phyloP scores from a whole-genome alignment of 2,113 vertebrate species.

The Nymphicus hollandicus region DNA sequence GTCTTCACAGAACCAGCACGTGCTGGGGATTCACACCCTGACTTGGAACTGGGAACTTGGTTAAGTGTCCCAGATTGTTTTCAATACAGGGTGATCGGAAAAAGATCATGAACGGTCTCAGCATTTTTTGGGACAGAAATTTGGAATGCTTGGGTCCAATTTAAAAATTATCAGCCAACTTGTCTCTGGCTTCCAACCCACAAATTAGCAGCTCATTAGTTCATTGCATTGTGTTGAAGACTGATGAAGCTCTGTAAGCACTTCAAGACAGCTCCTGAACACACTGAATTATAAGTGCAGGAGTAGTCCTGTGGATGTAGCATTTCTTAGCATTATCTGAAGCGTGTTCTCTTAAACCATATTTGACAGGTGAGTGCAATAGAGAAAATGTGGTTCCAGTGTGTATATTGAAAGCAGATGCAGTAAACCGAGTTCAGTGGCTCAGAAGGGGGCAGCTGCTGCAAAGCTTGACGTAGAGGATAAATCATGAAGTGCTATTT shows the following conservation, averaged over 20 bases:
- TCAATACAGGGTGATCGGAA: background rate
- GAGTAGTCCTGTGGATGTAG: background rate
- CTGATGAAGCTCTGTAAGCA: background rate
- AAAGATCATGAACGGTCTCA: background rate
- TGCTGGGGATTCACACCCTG: background rate
- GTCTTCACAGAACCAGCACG: background rate
- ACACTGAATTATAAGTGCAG: background rate
- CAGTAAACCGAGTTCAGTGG: background rate
- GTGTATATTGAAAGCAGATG: slow-evolving; percentile 35
- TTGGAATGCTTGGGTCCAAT: background rate
- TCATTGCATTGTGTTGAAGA: background rate
- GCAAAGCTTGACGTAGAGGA: background rate
- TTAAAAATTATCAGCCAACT: background rate
- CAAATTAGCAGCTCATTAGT: background rate
- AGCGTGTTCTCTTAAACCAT: slow-evolving; percentile 10
- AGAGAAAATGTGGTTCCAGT: slow-evolving; percentile 10
- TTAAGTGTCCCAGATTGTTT: background rate
- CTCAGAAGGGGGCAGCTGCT: slow-evolving; percentile 5
- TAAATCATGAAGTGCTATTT: slow-evolving; percentile 38
- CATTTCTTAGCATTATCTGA: slow-evolving; percentile 18
- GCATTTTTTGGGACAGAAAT: background rate
- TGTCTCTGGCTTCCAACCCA: background rate
- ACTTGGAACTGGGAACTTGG: background rate
- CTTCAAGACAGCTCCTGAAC: background rate
- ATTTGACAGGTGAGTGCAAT: slow-evolving; percentile 37